Base-by-base conservation (phyloP, 2,888 invertebrate genomes). In the Hydrotaea diabolus region DNA sequence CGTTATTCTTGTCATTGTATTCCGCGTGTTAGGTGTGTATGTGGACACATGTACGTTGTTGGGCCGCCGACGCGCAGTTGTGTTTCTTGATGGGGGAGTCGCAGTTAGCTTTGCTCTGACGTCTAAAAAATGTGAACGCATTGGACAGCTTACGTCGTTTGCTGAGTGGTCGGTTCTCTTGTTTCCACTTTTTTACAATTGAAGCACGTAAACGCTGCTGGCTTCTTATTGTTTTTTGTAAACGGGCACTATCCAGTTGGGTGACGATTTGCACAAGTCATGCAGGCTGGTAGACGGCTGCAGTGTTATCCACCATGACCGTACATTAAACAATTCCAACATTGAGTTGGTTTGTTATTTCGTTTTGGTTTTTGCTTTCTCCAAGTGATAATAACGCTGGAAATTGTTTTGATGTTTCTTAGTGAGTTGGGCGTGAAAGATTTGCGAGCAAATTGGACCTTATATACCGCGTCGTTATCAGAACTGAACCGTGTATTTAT, bases 251-350 rank as follows among this genome's bases (percentile, higher is more conserved):
- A 13, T 1, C 15, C 15, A 31, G 59, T 26, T 15, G 9, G n/a
- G 23, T 59, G 59, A 2, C 7, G 31, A 2, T 31, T 7, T 11
- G 57, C 64, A 66, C 77, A 77, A 23, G 23, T 57, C 69, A 76
- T 69, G n/a, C 77, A 77, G 4, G 69, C 77, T 23, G 69, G 21
- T n/a, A 13, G 19, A 13, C 77, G 21, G 31, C 43, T 21, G 19
- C 77, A 79, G 26, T 74, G 64, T 15, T 79, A 55, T 8, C 55
- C 43, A 13, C 74, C 66, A 31, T 79, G 39, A 11, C 39, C 39
- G 39, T 39, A 39, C 72, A 78, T 64, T 36, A 62, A 17, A 36
- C 78, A 78, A n/a, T 78, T 78, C 57, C 71, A 77, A 77, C 39
- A 39, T 11, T 39, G 39, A 8, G 39, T 39, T 39, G 72, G 78